phyloP scores from a whole-genome alignment of 2,888 invertebrate species.

The Lutraria lutraria region DNA sequence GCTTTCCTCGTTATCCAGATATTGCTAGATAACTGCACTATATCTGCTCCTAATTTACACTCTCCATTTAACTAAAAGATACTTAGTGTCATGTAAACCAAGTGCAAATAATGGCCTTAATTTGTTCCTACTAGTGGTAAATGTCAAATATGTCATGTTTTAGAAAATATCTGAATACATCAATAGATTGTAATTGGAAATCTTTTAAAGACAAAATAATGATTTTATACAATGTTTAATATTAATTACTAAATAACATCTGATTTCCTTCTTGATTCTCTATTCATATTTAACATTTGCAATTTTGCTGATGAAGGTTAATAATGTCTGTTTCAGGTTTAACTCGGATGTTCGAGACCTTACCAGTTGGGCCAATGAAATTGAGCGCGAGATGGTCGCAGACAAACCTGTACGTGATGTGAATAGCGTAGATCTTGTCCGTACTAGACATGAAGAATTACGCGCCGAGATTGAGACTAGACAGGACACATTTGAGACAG shows the following conservation, averaged over 20 bases:
- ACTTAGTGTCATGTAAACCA: too few species aligned
- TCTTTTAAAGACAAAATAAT: too few species aligned
- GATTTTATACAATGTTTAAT: too few species aligned
- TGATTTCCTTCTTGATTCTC: too few species aligned
- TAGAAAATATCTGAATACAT: too few species aligned
- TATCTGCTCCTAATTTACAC: background rate
- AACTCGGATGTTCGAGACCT: slow-evolving; percentile 90
- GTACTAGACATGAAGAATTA: slow-evolving; percentile 99
- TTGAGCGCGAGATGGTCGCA: slow-evolving; percentile 92
- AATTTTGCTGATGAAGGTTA: background rate
- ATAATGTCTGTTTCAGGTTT: slow-evolving; percentile 44
- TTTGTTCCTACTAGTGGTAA: too few species aligned
- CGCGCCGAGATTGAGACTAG: slow-evolving; percentile 99
- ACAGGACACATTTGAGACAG: slow-evolving; percentile 97
- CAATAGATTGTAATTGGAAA: too few species aligned
- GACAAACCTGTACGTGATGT: slow-evolving; percentile 95
- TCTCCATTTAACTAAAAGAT: too few species aligned
- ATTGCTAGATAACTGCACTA: too few species aligned
- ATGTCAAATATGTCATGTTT: too few species aligned
- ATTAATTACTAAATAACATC: too few species aligned
- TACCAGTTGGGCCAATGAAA: slow-evolving; percentile 94
- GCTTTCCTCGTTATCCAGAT: background rate
- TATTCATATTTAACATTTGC: background rate
- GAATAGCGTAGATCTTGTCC: slow-evolving; percentile 97
- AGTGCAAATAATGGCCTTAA: too few species aligned